These are phyloP conservation scores for Pelecanoides urinatrix DNA, from an alignment of 2,113 vertebrate genomes.

Conservation along the genomic window DNA sequence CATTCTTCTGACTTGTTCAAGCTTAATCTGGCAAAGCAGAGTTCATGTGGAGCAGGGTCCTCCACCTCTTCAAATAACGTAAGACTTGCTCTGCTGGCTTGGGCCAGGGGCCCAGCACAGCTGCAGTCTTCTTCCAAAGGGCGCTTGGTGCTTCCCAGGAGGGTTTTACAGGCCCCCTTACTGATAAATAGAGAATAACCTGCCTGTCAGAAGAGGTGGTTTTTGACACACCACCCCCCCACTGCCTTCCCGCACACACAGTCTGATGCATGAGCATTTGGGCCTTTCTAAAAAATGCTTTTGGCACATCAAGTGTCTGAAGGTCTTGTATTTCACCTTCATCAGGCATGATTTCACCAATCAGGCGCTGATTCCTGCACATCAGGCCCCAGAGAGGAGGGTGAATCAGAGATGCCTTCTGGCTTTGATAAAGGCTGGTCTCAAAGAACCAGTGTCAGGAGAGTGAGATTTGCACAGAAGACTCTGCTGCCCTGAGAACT, in stretches of 20 bases:
- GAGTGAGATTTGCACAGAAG: neutral
- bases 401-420: neutral
- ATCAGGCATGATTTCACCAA: no score
- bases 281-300: neutral
- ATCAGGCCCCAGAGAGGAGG: neutral
- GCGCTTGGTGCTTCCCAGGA: neutral
- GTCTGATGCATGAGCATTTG: neutral
- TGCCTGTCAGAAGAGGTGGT: neutral
- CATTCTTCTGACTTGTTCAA: neutral
- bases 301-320: neutral
- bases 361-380: neutral
- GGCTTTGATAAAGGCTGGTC: neutral
- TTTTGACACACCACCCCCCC: neutral
- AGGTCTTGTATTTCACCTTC: neutral
- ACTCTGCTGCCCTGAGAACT: neutral
- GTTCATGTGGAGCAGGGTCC: neutral
- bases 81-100: neutral
- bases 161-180: neutral
- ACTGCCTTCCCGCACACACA: fast-evolving
- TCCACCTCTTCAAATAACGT: neutral
- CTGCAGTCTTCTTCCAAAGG: neutral
- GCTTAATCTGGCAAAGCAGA: neutral
- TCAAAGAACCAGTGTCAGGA: neutral
- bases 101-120: neutral
- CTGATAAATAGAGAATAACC: neutral